Percentiles rank a stretch among this genome's conserved stretches.
Conservation (phyloP, 2,797 vertebrate species). For the Mallotus villosus region DNA sequence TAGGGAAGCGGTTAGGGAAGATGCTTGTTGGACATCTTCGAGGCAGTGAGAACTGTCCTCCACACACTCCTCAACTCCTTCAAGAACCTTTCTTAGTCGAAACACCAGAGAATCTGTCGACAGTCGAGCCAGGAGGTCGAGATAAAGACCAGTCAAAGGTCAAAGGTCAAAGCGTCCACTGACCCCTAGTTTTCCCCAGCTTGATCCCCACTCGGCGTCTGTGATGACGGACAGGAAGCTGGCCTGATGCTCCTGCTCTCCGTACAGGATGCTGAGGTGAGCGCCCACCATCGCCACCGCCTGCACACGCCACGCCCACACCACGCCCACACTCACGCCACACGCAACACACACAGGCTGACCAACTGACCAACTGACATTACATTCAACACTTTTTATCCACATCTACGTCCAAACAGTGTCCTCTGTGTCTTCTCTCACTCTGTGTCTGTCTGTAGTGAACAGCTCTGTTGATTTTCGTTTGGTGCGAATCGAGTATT, state of each 20-base stretch:
- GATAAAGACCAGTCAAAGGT: too few species aligned
- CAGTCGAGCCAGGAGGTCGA: too few species aligned
- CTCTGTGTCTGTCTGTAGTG: too few species aligned
- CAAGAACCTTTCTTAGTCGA: too few species aligned
- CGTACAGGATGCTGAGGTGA: conserved; percentile 79
- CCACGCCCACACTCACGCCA: too few species aligned
- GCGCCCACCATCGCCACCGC: conserved; percentile 86
- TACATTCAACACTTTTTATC: not conserved
- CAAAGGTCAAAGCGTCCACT: conserved; percentile 43
- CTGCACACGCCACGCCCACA: conserved; percentile 74
- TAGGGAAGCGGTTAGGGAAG: too few species aligned
- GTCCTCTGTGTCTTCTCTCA: too few species aligned
- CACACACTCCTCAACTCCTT: too few species aligned
- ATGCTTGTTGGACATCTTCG: too few species aligned
- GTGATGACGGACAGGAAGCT: conserved; percentile 84
- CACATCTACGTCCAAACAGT: not conserved
- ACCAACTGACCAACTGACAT: not conserved
- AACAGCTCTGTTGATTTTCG: not conserved
- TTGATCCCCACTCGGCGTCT: conserved; percentile 90
- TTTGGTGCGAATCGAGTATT: too few species aligned
- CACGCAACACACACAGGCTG: not conserved
- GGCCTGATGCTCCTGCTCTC: conserved; percentile 71
- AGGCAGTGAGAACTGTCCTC: too few species aligned
- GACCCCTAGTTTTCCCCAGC: conserved; percentile 85
- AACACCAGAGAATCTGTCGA: too few species aligned